Conservation (phyloP, 2,888 invertebrate genomes). For the Scrobipalpa costella region DNA sequence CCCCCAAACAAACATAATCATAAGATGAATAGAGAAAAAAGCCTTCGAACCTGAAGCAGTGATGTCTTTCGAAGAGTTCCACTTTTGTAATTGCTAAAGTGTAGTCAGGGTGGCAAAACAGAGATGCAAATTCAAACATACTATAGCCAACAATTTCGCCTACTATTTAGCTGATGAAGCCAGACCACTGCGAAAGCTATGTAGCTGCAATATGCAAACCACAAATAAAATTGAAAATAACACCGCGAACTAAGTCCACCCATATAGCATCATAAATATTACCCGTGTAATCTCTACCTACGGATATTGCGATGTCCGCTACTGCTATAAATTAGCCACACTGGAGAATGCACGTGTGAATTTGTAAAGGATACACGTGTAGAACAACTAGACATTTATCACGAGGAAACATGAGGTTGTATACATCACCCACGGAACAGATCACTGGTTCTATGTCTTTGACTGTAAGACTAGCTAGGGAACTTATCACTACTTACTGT, state of each 20-base stretch:
- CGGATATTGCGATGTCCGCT: slow-evolving; percentile 5
- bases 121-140: no score
- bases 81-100: no score
- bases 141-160: not conserved
- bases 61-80: no score
- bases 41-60: no score
- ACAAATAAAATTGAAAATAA: not conserved
- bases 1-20: no score
- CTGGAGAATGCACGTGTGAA: not conserved
- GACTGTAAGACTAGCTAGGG: no score
- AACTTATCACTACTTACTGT: no score
- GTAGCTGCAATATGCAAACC: not conserved
- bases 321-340: slow-evolving; percentile 5
- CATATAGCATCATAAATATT: not conserved
- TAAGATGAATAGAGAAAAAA: no score
- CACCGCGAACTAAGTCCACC: not conserved
- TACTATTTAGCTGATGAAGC: not conserved
- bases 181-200: not conserved
- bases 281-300: not conserved
- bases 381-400: not conserved
- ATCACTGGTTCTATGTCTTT: no score
- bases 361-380: slow-evolving; percentile 6
- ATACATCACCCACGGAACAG: not conserved
- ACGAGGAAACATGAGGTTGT: not conserved
- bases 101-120: no score